phyloP scores from a whole-genome alignment of 2,888 invertebrate species.

The Petrolisthes manimaculis region DNA sequence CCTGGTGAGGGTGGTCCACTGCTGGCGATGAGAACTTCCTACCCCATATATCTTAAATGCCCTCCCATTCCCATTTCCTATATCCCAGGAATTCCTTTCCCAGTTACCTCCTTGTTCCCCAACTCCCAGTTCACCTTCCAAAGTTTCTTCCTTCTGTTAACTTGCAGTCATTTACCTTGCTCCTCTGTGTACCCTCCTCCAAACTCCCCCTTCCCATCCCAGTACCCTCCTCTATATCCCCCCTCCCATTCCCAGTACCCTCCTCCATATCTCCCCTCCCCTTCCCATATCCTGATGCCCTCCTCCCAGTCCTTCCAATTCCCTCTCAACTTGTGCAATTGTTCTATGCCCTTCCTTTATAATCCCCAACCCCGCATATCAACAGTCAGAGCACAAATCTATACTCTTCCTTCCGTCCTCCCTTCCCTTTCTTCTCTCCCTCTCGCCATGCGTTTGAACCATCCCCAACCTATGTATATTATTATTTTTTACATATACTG shows the following conservation, averaged over 20 bases:
- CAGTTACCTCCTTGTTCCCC: background rate
- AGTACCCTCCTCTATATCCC: background rate
- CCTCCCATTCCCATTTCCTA: background rate
- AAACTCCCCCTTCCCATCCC: background rate
- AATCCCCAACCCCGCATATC: conserved; percentile 15
- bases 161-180: background rate
- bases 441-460: conserved; percentile 34
- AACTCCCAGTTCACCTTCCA: background rate
- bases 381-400: conserved; percentile 17
- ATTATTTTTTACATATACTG: conserved; percentile 14
- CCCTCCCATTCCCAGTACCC: background rate
- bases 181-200: background rate
- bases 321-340: background rate
- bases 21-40: conserved; percentile 5
- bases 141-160: background rate
- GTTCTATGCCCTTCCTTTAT: background rate
- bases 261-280: background rate
- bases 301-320: background rate
- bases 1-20: conserved; percentile 10
- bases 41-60: background rate
- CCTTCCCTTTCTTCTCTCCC: conserved; percentile 8
- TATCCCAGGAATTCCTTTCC: background rate
- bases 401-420: conserved; percentile 13
- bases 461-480: conserved; percentile 15
- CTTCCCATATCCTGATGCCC: background rate